Percentiles rank a stretch among this genome's conserved stretches.
phyloP scores from a whole-genome alignment of 2,888 invertebrate species.

The Drosophila multiciliata region DNA sequence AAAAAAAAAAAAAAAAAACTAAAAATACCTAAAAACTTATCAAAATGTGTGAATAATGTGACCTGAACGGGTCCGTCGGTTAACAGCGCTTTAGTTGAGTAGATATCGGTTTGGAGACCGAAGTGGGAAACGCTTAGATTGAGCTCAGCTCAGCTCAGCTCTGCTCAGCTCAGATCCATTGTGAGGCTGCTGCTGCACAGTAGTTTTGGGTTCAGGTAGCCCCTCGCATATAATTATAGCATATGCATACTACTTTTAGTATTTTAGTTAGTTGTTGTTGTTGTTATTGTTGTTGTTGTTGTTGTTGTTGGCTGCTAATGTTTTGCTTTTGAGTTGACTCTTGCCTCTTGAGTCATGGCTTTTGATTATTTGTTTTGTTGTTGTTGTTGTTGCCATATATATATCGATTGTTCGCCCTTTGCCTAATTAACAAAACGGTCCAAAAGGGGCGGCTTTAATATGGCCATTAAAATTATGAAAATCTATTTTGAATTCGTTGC shows the following conservation, averaged over 20 bases:
- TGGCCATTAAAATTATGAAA: slow-evolving; percentile 77
- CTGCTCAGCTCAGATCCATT: slow-evolving; percentile 19
- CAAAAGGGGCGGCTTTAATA: slow-evolving; percentile 74
- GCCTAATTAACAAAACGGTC: slow-evolving; percentile 71
- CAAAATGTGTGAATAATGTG: slow-evolving; percentile 78
- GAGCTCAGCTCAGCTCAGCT: slow-evolving; percentile 1
- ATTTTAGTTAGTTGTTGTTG: slow-evolving; percentile 12
- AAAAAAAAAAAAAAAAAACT: slow-evolving; percentile 17
- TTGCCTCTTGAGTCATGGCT: slow-evolving; percentile 7
- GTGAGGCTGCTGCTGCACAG: slow-evolving; percentile 32
- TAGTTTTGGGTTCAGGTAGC: slow-evolving; percentile 57
- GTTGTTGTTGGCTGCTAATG: background rate
- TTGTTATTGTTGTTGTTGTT: background rate
- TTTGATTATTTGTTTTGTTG: background rate
- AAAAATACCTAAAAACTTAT: slow-evolving; percentile 43
- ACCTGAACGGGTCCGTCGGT: slow-evolving; percentile 67
- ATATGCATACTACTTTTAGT: slow-evolving; percentile 11
- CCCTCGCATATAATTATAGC: slow-evolving; percentile 36
- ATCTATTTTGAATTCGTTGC: slow-evolving; percentile 56
- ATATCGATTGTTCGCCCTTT: slow-evolving; percentile 17
- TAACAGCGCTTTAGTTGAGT: slow-evolving; percentile 19
- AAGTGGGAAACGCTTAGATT: slow-evolving; percentile 2
- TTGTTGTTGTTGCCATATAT: background rate
- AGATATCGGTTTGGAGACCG: background rate
- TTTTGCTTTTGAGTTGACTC: background rate